A percentile compares a stretch with the other conserved stretches of the same genome.
phyloP scores from a whole-genome alignment of 2,113 vertebrate genomes.

The Macroglossus sobrinus region DNA sequence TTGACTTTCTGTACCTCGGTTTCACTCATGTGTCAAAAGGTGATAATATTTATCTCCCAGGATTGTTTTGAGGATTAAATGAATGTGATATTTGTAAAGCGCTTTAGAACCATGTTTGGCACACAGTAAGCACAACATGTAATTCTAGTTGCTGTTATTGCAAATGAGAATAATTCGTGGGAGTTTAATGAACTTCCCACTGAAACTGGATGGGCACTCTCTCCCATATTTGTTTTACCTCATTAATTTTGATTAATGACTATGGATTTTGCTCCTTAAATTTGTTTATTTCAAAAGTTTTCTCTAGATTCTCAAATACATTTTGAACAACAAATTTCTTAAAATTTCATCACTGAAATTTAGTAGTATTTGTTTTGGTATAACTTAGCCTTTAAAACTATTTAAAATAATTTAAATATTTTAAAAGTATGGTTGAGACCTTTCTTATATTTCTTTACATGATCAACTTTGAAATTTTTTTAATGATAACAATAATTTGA shows the following conservation, averaged over 20 bases:
- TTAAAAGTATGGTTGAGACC: not conserved
- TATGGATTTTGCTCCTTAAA: slow-evolving; percentile 23
- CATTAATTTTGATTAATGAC: slow-evolving; percentile 55
- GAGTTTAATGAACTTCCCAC: not conserved
- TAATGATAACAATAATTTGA: not conserved
- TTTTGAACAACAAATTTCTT: slow-evolving; percentile 39
- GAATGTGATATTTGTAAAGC: not conserved
- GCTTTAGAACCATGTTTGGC: not conserved
- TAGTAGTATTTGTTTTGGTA: slow-evolving; percentile 42
- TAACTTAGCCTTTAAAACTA: not conserved
- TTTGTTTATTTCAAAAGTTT: not conserved
- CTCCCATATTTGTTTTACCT: slow-evolving; percentile 27
- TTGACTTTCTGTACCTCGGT: not conserved
- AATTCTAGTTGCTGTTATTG: not conserved
- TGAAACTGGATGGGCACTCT: slow-evolving; percentile 21
- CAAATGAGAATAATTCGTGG: slow-evolving; percentile 43
- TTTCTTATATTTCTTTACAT: slow-evolving; percentile 15
- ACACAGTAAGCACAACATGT: not conserved
- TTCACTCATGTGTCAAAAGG: not conserved
- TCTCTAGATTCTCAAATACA: slow-evolving; percentile 19
- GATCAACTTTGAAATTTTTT: not conserved
- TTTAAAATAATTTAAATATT: slow-evolving; percentile 40
- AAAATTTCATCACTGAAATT: slow-evolving; percentile 49
- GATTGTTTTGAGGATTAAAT: not conserved
- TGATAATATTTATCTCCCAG: not conserved